phyloP scores from a whole-genome alignment of 1,140 invertebrate genomes.

The Drosophila mojavensis region DNA sequence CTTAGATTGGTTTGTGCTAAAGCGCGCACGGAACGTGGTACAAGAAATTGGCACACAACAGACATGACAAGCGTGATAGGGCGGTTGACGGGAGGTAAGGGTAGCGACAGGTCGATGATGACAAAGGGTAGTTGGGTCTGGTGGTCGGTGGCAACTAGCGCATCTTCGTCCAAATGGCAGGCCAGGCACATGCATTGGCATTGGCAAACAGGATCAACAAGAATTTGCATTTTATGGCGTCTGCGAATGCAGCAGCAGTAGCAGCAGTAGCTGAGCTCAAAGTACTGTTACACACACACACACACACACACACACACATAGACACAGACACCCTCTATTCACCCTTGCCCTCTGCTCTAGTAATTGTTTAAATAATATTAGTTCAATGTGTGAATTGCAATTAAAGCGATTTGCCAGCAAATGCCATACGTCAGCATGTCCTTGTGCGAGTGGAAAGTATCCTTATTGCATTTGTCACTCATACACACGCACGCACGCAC shows the following conservation, averaged over 20 bases:
- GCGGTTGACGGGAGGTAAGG: not conserved
- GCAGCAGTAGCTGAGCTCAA: conserved; percentile 2
- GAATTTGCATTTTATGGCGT: conserved; percentile 83
- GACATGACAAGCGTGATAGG: conserved; percentile 60
- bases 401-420: conserved; percentile 55
- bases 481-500: conserved; percentile 2
- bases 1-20: conserved; percentile 77
- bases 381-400: conserved; percentile 56
- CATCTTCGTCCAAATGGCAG: conserved; percentile 65
- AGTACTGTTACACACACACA: not conserved
- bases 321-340: not conserved
- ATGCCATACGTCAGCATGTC: conserved; percentile 59
- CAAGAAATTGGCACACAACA: conserved; percentile 68
- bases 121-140: not conserved
- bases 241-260: conserved; percentile 65
- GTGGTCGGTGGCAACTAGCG: conserved; percentile 22
- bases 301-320: no score
- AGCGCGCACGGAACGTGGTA: conserved; percentile 56
- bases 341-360: not conserved
- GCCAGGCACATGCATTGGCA: conserved; percentile 71
- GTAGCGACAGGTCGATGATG: not conserved
- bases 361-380: conserved; percentile 77
- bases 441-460: conserved; percentile 30
- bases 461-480: conserved; percentile 44
- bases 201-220: conserved; percentile 79